Base-by-base conservation (phyloP, 1,140 invertebrate species). In the Papilio dardanus region DNA sequence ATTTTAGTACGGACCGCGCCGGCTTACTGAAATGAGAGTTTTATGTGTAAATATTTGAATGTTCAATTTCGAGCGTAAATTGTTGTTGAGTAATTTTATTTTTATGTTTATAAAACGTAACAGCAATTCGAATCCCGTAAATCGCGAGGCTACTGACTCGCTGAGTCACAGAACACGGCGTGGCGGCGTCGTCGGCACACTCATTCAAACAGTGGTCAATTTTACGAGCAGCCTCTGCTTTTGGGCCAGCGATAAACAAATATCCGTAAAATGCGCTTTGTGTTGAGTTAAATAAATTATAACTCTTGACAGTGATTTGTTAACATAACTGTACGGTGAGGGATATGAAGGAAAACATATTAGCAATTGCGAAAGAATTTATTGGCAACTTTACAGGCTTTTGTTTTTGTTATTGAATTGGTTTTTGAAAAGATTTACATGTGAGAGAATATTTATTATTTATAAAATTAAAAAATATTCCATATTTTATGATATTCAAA, bases 171-270 rank as follows among this genome's bases (percentile, higher is more conserved):
- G 10, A 75, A 79, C 5, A 1, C n/a, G n/a, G n/a, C 42, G 42
- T 6, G 3, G 4, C 42, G 42, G 5, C 79, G 80, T 77, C 35
- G 3, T 12, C 71, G 71, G 42, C 33, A 76, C 74, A 76, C 62
- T 76, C 67, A 83, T 79, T 79, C 71, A 84, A 84, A 78, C 79
- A 77, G 75, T 76, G 81, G 76, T 80, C 76, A 79, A 79, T 79
- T 83, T 81, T 80, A 83, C 79, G 79, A 80, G 54, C 77, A 77
- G 81, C 76, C 75, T 77, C 73, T 67, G 74, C 76, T 74, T 77
- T 68, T 67, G 74, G 69, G 74, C 54, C 58, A 19, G 46, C 19
- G 74, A 10, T 69, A 69, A 42, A 69, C 35, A 69, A 69, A 69
- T 35, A 40, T 35, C 35, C 21, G 33, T 69, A 24, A 40, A 24